A percentile compares a stretch with the other conserved stretches of the same genome.
These are phyloP conservation scores for Keiferia lycopersicella DNA, from an alignment of 2,888 invertebrate genomes.

Conservation along the genomic window DNA sequence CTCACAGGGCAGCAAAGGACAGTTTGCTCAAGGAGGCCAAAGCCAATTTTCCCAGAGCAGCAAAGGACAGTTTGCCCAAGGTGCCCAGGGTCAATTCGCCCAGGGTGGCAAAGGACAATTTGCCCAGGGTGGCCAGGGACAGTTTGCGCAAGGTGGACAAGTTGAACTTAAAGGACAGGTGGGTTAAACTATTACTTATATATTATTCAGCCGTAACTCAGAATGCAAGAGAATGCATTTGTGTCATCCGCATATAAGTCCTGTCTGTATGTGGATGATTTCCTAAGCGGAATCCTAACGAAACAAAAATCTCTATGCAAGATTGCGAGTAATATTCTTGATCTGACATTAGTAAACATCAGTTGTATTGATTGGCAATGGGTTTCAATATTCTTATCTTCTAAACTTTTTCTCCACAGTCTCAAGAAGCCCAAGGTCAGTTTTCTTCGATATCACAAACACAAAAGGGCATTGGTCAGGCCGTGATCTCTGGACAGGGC, in stretches of 20 bases:
- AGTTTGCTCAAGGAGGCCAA: neutral
- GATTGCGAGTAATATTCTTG: no score
- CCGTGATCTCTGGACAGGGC: conserved; percentile 33
- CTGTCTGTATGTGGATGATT: no score
- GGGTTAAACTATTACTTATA: neutral
- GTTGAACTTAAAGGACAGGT: conserved; percentile 35
- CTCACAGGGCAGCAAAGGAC: neutral
- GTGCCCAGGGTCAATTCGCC: conserved; percentile 33
- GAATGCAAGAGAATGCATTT: no score
- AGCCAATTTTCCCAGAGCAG: conserved; percentile 27
- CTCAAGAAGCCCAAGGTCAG: conserved; percentile 23
- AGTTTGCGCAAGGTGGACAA: conserved; percentile 43
- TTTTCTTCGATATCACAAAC: conserved; percentile 26
- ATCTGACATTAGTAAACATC: no score
- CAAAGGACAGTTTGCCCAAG: conserved; percentile 39
- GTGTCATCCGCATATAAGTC: no score
- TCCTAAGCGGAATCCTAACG: no score
- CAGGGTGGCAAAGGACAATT: conserved; percentile 39
- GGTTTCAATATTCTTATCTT: no score
- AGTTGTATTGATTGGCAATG: no score
- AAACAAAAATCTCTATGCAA: no score
- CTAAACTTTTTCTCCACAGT: conserved; percentile 7
- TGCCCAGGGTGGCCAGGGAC: conserved; percentile 38
- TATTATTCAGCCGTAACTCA: no score
- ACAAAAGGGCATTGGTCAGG: conserved; percentile 31